Evolutionary conservation across 2,888 invertebrate species (phyloP).

Genomic region (Prionchulus punctatus): DNA sequence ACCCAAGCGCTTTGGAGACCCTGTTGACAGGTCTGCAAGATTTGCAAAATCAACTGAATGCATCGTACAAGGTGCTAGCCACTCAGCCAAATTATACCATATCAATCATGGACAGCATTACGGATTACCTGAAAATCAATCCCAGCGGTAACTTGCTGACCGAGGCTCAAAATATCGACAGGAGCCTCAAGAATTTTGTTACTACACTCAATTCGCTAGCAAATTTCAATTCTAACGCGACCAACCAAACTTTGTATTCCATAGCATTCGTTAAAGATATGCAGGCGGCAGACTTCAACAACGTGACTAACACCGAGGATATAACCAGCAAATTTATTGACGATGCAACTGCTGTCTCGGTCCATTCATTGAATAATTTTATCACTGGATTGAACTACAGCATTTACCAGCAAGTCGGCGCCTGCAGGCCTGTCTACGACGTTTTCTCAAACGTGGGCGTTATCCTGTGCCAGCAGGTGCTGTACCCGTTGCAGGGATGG

Average conservation of each 20-base stretch:
- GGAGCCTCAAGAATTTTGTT: too few species aligned
- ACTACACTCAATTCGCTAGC: neutral
- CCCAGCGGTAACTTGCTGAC: neutral
- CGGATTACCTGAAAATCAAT: neutral
- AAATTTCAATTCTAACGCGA: neutral
- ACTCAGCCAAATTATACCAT: neutral
- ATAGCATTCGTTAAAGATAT: too few species aligned
- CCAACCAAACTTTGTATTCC: neutral
- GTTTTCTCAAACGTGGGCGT: constrained; percentile 3
- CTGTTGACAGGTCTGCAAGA: too few species aligned
- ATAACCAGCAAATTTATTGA: too few species aligned
- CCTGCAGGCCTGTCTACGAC: constrained; percentile 5
- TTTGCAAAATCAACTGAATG: neutral
- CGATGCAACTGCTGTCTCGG: neutral
- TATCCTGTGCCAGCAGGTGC: constrained; percentile 1
- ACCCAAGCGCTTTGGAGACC: neutral
- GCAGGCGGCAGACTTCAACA: neutral
- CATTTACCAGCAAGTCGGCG: neutral
- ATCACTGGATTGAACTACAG: too few species aligned
- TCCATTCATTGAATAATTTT: neutral
- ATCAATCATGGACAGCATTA: neutral
- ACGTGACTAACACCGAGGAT: neutral
- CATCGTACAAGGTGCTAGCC: neutral
- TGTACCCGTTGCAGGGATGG: constrained; percentile 5
- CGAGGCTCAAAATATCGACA: neutral